Conservation (phyloP, 1,140 invertebrate genomes). For the Venustaconcha ellipsiformis region DNA sequence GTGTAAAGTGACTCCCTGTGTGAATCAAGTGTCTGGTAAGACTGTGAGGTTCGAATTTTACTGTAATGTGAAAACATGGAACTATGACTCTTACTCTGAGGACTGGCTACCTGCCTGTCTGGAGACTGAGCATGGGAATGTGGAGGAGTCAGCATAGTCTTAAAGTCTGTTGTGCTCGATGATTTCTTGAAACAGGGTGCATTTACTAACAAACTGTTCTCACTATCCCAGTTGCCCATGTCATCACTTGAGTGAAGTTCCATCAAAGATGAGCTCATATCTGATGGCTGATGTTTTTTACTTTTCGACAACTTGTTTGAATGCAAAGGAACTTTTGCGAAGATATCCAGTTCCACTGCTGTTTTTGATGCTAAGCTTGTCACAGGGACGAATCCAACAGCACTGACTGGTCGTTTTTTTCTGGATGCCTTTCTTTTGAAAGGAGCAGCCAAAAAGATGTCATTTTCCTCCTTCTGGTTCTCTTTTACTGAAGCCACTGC, state of each 20-base stretch:
- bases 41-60: too few relatives aligned
- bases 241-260: constrained; percentile 14
- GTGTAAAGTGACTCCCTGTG: too few relatives aligned
- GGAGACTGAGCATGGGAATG: too few relatives aligned
- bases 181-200: constrained; percentile 75
- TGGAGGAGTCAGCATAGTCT: too few relatives aligned
- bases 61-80: too few relatives aligned
- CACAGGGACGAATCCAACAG: too few relatives aligned
- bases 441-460: constrained; percentile 68
- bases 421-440: constrained; percentile 56
- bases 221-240: constrained; percentile 22
- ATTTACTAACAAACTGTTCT: constrained; percentile 78
- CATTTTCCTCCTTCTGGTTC: constrained; percentile 27
- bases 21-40: too few relatives aligned
- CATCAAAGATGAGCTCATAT: too few relatives aligned
- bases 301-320: constrained; percentile 27
- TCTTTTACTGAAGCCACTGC: neutral
- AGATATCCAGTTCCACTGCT: constrained; percentile 35
- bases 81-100: too few relatives aligned
- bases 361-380: neutral
- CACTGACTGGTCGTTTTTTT: constrained; percentile 44
- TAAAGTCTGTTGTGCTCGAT: constrained; percentile 24
- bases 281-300: constrained; percentile 28
- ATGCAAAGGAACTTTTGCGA: constrained; percentile 52
- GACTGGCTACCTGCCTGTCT: too few relatives aligned